A percentile compares a stretch with the other conserved stretches of the same genome.
Evolutionary conservation across 92 coral and sea anemone genomes (phyloP).

Genomic region (Meandrina meandrites): DNA sequence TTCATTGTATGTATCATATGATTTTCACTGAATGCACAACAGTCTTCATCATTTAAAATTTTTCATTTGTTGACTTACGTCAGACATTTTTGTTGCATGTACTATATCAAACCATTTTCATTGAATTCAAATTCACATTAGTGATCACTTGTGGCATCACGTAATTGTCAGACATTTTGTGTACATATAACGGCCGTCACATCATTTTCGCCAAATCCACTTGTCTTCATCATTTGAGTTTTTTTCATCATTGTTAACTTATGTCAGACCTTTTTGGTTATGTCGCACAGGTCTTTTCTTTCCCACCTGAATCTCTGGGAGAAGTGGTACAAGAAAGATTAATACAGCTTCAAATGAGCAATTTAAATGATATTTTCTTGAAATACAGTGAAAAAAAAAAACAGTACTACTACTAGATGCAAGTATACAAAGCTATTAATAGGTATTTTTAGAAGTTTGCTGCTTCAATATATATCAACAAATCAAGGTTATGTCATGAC

Average conservation of each 20-base stretch:
- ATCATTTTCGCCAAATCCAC: not conserved
- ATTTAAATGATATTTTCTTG: not conserved
- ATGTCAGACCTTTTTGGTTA: constrained; percentile 28
- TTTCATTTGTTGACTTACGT: not conserved
- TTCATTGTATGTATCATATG: not conserved
- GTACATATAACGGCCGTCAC: not conserved
- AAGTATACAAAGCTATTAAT: not conserved
- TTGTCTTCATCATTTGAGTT: not conserved
- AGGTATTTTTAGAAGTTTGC: not conserved
- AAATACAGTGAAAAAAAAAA: not conserved
- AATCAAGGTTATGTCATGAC: no score
- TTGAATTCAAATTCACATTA: not conserved
- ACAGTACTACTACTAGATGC: not conserved
- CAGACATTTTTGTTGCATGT: not conserved
- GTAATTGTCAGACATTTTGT: not conserved
- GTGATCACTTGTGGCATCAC: not conserved
- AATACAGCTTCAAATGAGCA: constrained; percentile 4
- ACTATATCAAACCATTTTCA: not conserved
- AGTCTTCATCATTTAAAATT: not conserved
- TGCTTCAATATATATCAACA: not conserved
- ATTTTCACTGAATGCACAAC: not conserved
- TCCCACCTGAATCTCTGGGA: constrained; percentile 48
- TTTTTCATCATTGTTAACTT: constrained; percentile 9
- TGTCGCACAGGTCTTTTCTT: constrained; percentile 44
- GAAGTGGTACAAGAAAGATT: constrained; percentile 31